A percentile compares a stretch with the other conserved stretches of the same genome.
Evolutionary conservation across 2,888 invertebrate genomes (phyloP).

Genomic region (Rotaria magnacalcarata): DNA sequence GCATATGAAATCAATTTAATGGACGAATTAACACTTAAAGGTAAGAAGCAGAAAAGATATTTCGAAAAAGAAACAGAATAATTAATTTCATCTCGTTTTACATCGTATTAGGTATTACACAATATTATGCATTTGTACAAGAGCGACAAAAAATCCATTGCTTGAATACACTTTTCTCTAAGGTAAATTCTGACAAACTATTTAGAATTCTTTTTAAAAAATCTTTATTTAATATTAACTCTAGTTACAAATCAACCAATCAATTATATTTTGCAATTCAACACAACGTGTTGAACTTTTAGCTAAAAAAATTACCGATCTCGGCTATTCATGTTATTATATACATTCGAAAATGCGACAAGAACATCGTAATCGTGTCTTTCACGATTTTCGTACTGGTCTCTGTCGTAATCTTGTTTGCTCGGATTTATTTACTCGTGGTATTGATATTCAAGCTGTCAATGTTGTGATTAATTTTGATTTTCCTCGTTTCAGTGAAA

Average conservation of each 20-base stretch:
- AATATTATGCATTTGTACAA: constrained; percentile 99
- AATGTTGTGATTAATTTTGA: constrained; percentile 99
- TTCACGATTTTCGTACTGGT: constrained; percentile 97
- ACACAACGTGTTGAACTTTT: constrained; percentile 96
- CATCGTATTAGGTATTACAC: constrained; percentile 72
- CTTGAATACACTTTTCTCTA: constrained; percentile 96
- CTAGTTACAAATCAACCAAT: constrained; percentile 93
- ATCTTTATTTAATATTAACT: background rate
- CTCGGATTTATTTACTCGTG: constrained; percentile 91
- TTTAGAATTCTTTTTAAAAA: too few species aligned
- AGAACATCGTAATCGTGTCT: constrained; percentile 86
- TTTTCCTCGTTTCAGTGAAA: constrained; percentile 99
- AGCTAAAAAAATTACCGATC: constrained; percentile 98
- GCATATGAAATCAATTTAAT: constrained; percentile 99
- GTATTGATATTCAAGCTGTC: constrained; percentile 98
- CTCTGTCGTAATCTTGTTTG: constrained; percentile 90
- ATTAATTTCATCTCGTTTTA: constrained; percentile 67
- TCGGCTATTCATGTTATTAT: constrained; percentile 99
- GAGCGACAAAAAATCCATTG: constrained; percentile 99
- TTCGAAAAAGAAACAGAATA: too few species aligned
- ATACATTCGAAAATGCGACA: constrained; percentile 99
- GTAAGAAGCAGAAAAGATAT: too few species aligned
- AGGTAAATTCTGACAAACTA: constrained; percentile 56
- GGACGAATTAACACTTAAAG: constrained; percentile 97
- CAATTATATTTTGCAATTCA: constrained; percentile 99